Evolutionary conservation across 2,113 vertebrate genomes (phyloP).

Genomic region (Eptatretus burgeri): DNA sequence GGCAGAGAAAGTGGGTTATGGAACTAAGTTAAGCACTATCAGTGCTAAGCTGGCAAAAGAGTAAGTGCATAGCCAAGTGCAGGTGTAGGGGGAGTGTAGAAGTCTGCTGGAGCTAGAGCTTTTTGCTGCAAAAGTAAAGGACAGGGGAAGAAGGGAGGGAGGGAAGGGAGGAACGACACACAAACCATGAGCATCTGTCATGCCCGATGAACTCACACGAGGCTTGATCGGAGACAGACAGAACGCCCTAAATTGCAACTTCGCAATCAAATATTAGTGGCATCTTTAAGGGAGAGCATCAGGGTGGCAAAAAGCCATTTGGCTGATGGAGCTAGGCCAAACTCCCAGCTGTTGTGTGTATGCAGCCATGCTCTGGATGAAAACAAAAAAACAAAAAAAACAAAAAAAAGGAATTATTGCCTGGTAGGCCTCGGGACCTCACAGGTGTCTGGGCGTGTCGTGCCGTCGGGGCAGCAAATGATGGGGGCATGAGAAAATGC

Average conservation of each 20-base stretch:
- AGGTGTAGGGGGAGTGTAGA: constrained; percentile 2
- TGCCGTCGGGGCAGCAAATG: background rate
- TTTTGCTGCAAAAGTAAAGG: background rate
- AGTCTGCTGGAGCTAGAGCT: constrained; percentile 5
- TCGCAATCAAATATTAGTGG: background rate
- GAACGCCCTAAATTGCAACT: constrained; percentile 6
- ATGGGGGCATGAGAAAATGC: background rate
- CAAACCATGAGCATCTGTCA: background rate
- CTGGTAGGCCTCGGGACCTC: background rate
- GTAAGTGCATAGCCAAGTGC: background rate
- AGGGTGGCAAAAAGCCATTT: background rate
- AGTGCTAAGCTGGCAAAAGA: background rate
- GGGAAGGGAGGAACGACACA: constrained; percentile 1
- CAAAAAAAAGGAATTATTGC: background rate
- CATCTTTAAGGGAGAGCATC: background rate
- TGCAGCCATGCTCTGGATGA: background rate
- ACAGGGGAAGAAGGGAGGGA: no score
- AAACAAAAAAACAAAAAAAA: background rate
- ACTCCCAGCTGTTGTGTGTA: background rate
- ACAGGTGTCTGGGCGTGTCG: background rate
- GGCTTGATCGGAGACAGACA: background rate
- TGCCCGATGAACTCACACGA: background rate
- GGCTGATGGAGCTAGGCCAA: background rate
- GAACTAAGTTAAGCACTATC: background rate
- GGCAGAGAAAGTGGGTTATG: background rate